These are phyloP conservation scores for Cariama cristata DNA, from an alignment of 2,113 vertebrate species.

Conservation along the genomic window DNA sequence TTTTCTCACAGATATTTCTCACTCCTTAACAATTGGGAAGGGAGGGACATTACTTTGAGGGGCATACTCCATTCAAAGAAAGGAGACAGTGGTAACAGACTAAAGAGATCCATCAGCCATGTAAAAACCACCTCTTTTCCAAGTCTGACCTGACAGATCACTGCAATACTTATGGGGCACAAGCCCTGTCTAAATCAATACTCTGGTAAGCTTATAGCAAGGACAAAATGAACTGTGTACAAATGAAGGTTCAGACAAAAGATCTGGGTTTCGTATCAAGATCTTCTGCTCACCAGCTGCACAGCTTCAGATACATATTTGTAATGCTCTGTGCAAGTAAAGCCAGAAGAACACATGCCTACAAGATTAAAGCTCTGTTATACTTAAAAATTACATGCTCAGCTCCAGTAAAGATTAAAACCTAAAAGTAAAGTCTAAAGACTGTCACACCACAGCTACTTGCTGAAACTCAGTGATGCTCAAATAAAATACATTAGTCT, in stretches of 20 bases:
- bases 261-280: neutral
- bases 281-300: neutral
- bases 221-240: neutral
- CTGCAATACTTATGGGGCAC: neutral
- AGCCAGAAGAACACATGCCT: neutral
- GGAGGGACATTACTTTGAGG: neutral
- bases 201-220: neutral
- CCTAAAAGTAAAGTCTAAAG: neutral
- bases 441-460: neutral
- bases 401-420: neutral
- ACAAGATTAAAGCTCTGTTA: neutral
- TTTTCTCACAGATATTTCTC: constrained; percentile 27
- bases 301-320: neutral
- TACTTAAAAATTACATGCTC: neutral
- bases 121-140: neutral
- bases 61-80: neutral
- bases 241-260: neutral
- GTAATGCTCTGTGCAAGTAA: neutral
- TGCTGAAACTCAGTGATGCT: neutral
- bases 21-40: neutral
- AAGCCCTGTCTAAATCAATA: neutral
- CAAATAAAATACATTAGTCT: neutral
- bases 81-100: neutral
- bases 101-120: neutral
- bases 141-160: neutral